Evolutionary conservation across 2,797 vertebrate species (phyloP).

Genomic region (Phoebastria nigripes): DNA sequence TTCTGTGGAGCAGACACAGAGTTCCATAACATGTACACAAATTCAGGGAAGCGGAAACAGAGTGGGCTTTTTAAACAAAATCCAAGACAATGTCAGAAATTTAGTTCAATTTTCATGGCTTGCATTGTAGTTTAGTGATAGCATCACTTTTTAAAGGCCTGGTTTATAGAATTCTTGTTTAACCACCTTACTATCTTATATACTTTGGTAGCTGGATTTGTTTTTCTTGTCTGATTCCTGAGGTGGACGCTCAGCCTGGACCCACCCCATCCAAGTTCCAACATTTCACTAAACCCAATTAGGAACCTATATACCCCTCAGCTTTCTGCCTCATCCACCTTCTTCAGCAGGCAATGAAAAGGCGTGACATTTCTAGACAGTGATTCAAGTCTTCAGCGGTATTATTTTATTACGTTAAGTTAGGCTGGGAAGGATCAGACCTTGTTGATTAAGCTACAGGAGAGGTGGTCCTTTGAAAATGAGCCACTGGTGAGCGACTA

Average conservation of each 20-base stretch:
- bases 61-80: neutral
- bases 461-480: neutral
- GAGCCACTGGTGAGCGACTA: neutral
- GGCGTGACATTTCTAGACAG: neutral
- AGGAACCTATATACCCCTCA: accelerated
- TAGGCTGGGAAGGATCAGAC: neutral
- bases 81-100: neutral
- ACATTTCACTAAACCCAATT: neutral
- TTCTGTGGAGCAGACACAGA: neutral
- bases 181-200: neutral
- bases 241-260: neutral
- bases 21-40: neutral
- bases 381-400: neutral
- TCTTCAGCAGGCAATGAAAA: neutral
- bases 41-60: neutral
- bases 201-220: neutral
- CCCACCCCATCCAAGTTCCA: neutral
- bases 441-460: neutral
- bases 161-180: neutral
- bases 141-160: neutral
- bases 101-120: neutral
- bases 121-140: neutral
- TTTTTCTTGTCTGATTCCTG: neutral
- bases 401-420: neutral
- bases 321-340: neutral